Evolutionary conservation across 2,888 invertebrate genomes (phyloP).

Genomic region (Luperina testacea): DNA sequence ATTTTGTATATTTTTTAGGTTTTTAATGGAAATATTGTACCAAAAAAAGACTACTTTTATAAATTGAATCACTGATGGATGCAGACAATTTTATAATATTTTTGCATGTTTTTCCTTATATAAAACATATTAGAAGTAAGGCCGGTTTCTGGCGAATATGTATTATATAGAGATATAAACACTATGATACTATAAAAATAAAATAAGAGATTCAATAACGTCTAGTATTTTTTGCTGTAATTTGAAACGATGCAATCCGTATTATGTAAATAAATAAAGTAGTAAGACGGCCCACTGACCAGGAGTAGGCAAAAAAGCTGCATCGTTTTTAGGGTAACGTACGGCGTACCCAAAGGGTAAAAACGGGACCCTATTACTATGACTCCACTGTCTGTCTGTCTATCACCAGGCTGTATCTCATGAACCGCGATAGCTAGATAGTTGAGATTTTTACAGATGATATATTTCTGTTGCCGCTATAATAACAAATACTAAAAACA

Average conservation of each 20-base stretch:
- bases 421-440: too few relatives aligned
- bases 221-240: slow-evolving; percentile 25
- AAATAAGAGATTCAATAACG: slow-evolving; percentile 9
- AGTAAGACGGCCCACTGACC: too few relatives aligned
- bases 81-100: not conserved
- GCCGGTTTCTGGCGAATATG: slow-evolving; percentile 19
- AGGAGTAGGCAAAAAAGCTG: not conserved
- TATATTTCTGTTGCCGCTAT: too few relatives aligned
- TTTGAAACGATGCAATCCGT: not conserved
- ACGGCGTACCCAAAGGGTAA: too few relatives aligned
- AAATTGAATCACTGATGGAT: not conserved
- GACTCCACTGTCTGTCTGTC: too few relatives aligned
- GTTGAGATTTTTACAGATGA: too few relatives aligned
- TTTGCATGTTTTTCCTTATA: slow-evolving; percentile 11
- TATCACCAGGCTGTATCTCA: too few relatives aligned
- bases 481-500: too few relatives aligned
- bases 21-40: not conserved
- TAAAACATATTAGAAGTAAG: slow-evolving; percentile 36
- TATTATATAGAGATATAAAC: slow-evolving; percentile 9
- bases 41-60: not conserved
- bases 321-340: not conserved
- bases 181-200: slow-evolving; percentile 22
- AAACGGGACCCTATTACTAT: too few relatives aligned
- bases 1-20: not conserved
- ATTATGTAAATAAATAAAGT: slow-evolving; percentile 6